phyloP scores from a whole-genome alignment of 2,888 invertebrate species.

The Cryptosula pallasiana region DNA sequence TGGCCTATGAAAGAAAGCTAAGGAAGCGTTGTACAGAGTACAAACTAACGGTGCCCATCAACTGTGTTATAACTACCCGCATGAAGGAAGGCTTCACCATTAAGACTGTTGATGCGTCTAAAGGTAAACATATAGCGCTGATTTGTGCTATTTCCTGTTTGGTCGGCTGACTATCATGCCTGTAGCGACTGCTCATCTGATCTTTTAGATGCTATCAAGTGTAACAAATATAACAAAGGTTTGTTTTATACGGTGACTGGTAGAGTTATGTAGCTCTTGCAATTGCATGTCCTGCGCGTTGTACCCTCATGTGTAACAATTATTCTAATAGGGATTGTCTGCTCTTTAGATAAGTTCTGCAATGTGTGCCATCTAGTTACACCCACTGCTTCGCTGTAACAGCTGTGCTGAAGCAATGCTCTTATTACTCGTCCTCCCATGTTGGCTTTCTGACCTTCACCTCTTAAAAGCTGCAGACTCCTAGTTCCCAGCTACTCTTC shows the following conservation, averaged over 20 bases:
- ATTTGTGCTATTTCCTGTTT: background rate
- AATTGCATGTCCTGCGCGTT: too few species aligned
- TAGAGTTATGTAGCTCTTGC: too few species aligned
- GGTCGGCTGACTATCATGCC: background rate
- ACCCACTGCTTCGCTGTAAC: too few species aligned
- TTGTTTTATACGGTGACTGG: background rate
- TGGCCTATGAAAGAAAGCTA: slow-evolving; percentile 51
- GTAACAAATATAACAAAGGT: background rate
- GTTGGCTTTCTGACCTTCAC: too few species aligned
- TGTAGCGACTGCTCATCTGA: background rate
- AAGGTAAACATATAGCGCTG: slow-evolving; percentile 31
- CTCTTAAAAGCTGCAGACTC: too few species aligned
- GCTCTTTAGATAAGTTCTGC: too few species aligned
- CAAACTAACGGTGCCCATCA: slow-evolving; percentile 58
- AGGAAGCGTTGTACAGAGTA: slow-evolving; percentile 64
- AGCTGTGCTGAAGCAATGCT: too few species aligned
- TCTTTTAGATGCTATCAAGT: background rate
- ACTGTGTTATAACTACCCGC: slow-evolving; percentile 66
- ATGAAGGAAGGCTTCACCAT: slow-evolving; percentile 72
- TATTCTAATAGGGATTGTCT: too few species aligned
- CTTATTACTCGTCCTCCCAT: too few species aligned
- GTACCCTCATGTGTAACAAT: too few species aligned
- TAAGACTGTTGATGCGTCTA: slow-evolving; percentile 50
- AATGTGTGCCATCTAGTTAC: too few species aligned
- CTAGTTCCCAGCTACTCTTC: too few species aligned